phyloP scores from a whole-genome alignment of 1,140 invertebrate genomes.

The Panagrolaimus sp. region DNA sequence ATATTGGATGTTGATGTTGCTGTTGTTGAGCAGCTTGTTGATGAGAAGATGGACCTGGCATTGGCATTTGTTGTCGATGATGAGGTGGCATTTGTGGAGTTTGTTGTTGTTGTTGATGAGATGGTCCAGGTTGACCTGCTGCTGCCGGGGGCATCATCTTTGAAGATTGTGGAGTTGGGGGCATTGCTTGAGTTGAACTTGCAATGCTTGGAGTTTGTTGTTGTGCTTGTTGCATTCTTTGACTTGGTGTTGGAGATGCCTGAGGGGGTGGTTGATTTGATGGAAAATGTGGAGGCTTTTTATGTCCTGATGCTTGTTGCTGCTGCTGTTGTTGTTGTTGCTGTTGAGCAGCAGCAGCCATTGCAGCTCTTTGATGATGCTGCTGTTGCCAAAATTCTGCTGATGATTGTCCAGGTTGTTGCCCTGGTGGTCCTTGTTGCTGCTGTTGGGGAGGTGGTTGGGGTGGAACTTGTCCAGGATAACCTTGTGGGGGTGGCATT shows the following conservation, averaged over 20 bases:
- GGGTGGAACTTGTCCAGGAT: not conserved
- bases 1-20: not conserved
- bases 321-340: constrained; percentile 12
- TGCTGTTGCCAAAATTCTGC: constrained; percentile 6
- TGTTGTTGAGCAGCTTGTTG: not conserved
- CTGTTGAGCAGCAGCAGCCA: not conserved
- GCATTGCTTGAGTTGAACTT: not conserved
- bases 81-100: not conserved
- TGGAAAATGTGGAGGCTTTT: too few species aligned
- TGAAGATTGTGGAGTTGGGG: not conserved
- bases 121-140: not conserved
- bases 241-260: not conserved
- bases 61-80: not conserved
- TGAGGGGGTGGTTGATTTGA: constrained; percentile 7
- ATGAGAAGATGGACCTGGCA: not conserved
- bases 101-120: not conserved
- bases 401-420: not conserved
- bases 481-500: not conserved
- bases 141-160: not conserved
- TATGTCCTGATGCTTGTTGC: not conserved
- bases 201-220: not conserved
- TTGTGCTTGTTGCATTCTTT: not conserved
- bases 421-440: not conserved
- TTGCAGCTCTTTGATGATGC: not conserved
- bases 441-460: not conserved